Conservation (phyloP, 2,797 vertebrate genomes). For the Aldrovandia affinis region DNA sequence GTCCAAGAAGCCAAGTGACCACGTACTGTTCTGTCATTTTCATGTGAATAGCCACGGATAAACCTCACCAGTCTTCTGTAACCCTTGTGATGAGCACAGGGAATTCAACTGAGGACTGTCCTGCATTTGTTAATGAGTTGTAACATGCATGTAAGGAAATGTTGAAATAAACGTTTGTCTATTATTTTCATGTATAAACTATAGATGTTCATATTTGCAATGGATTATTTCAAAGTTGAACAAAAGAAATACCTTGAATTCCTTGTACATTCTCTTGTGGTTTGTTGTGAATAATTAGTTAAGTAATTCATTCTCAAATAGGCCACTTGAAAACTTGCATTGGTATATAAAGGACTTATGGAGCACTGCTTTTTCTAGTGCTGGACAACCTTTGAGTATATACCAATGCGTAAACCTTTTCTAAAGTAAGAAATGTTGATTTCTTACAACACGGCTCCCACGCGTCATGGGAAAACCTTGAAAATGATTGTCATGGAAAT, state of each 20-base stretch:
- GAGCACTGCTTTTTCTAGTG: background rate
- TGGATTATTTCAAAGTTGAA: background rate
- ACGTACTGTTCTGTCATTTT: slow-evolving; percentile 47
- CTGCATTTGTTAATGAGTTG: slow-evolving; percentile 52
- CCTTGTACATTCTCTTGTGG: background rate
- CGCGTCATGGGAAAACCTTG: too few species aligned
- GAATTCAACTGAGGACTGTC: slow-evolving; percentile 42
- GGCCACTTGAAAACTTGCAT: background rate
- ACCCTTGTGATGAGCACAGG: slow-evolving; percentile 43
- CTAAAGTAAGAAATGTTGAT: too few species aligned
- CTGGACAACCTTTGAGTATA: background rate
- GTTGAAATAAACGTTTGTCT: slow-evolving; percentile 65
- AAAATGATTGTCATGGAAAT: too few species aligned
- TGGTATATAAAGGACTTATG: background rate
- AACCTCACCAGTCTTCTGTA: slow-evolving; percentile 39
- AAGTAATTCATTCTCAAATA: background rate
- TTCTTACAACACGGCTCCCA: too few species aligned
- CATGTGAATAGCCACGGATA: slow-evolving; percentile 42
- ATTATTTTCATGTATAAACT: slow-evolving; percentile 81
- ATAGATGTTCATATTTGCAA: slow-evolving; percentile 58
- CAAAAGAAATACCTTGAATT: background rate
- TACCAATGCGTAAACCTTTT: too few species aligned
- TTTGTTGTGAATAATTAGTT: slow-evolving; percentile 11
- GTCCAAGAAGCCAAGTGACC: slow-evolving; percentile 92
- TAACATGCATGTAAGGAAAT: slow-evolving; percentile 65